Conservation (phyloP, 2,797 vertebrate genomes). For the Glossophaga mutica region DNA sequence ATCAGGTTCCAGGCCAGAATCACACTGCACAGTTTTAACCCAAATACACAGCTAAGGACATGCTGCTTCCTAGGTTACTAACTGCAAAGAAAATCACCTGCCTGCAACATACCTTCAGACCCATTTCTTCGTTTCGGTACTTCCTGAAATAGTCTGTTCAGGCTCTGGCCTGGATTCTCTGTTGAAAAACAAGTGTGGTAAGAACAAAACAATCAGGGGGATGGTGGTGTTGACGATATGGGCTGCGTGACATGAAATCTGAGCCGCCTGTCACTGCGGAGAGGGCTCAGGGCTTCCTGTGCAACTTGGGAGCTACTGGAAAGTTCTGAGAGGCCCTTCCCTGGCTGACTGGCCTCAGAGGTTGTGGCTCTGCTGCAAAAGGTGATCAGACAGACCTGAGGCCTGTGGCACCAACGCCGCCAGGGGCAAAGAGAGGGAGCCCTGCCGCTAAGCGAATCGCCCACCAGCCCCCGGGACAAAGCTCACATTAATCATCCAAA, state of each 20-base stretch:
- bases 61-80: conserved; percentile 87
- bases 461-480: conserved; percentile 66
- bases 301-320: conserved; percentile 58
- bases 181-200: conserved; percentile 98
- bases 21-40: conserved; percentile 83
- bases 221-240: conserved; percentile 80
- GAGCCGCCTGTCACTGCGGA: conserved; percentile 68
- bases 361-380: conserved; percentile 73
- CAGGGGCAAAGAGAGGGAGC: conserved; percentile 74
- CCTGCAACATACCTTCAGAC: conserved; percentile 96
- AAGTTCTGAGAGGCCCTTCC: conserved; percentile 76
- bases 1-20: conserved; percentile 93
- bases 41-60: conserved; percentile 88
- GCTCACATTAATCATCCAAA: conserved; percentile 70
- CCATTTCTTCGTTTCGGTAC: conserved; percentile 98
- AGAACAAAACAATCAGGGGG: conserved; percentile 90
- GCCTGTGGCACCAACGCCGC: conserved; percentile 68
- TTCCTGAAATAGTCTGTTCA: conserved; percentile 99
- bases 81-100: conserved; percentile 94
- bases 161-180: conserved; percentile 99
- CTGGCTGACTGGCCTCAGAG: conserved; percentile 70
- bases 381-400: conserved; percentile 72
- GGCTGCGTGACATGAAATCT: conserved; percentile 82
- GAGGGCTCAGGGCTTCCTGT: conserved; percentile 60
- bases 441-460: conserved; percentile 68